Evolutionary conservation across 2,888 invertebrate species (phyloP).

Genomic region (Sminthurinus aureus): DNA sequence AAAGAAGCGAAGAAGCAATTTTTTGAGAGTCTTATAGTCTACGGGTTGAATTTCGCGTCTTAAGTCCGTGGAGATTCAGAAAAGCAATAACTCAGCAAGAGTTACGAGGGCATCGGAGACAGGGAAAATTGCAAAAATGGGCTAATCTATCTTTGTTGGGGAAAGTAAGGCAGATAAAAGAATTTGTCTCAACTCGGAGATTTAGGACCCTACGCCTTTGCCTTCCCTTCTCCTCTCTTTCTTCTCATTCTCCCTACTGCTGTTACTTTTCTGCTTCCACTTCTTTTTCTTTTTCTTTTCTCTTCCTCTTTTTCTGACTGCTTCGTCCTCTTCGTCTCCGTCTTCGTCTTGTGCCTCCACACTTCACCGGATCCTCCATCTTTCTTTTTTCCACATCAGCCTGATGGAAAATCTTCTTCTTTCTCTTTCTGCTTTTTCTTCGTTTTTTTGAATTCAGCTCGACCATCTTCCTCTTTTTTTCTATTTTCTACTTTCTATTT

Average conservation of each 20-base stretch:
- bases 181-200: conserved; percentile 61
- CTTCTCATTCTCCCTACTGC: conserved; percentile 4
- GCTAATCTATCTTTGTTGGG: conserved; percentile 87
- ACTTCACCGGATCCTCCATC: conserved; percentile 52
- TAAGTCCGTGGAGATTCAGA: conserved; percentile 60
- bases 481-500: conserved; percentile 47
- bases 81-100: conserved; percentile 80
- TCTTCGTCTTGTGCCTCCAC: conserved; percentile 31
- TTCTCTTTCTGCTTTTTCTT: conserved; percentile 5
- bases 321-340: neutral
- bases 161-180: conserved; percentile 62
- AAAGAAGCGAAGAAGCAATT: conserved; percentile 49
- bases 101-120: conserved; percentile 90
- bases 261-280: conserved; percentile 47
- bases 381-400: conserved; percentile 47
- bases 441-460: no score
- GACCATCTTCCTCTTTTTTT: conserved; percentile 9
- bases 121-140: conserved; percentile 91
- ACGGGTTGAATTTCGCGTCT: conserved; percentile 59
- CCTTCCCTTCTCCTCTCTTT: conserved; percentile 33
- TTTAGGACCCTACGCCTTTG: conserved; percentile 54
- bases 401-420: conserved; percentile 38
- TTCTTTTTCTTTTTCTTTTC: conserved; percentile 41
- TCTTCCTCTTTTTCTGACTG: conserved; percentile 23
- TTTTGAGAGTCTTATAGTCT: conserved; percentile 43